A percentile compares a stretch with the other conserved stretches of the same genome.
phyloP scores from a whole-genome alignment of 1,140 invertebrate species.

The Subanguina moxae region DNA sequence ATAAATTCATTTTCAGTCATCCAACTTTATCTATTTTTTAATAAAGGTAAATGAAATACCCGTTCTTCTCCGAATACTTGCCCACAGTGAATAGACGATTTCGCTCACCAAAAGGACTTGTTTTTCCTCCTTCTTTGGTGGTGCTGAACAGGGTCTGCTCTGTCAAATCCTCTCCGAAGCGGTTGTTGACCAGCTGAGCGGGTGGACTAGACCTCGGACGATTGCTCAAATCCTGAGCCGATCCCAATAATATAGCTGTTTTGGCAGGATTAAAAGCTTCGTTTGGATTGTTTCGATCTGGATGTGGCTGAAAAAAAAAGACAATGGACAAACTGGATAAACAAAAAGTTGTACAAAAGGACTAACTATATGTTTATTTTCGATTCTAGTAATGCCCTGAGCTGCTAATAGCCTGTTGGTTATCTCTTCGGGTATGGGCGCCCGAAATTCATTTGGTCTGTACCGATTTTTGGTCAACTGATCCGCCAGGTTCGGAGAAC shows the following conservation, averaged over 20 bases:
- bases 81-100: neutral
- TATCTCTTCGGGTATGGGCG: neutral
- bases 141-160: neutral
- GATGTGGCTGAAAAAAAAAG: neutral
- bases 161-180: conserved; percentile 1
- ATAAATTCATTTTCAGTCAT: neutral
- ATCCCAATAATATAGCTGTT: neutral
- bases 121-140: neutral
- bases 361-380: neutral
- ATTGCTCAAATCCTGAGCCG: neutral
- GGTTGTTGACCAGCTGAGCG: neutral
- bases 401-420: neutral
- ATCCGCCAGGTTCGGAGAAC: neutral
- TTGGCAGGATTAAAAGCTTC: neutral
- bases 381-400: neutral
- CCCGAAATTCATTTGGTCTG: neutral
- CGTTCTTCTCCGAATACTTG: neutral
- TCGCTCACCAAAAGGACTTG: neutral
- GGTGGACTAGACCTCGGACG: neutral
- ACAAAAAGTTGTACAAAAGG: neutral
- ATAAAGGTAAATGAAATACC: neutral
- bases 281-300: neutral
- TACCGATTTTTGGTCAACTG: conserved; percentile 2
- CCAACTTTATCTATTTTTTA: neutral
- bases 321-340: neutral